Base-by-base conservation (phyloP, 92 coral and sea anemone species). In the Phymanthus crucifer region DNA sequence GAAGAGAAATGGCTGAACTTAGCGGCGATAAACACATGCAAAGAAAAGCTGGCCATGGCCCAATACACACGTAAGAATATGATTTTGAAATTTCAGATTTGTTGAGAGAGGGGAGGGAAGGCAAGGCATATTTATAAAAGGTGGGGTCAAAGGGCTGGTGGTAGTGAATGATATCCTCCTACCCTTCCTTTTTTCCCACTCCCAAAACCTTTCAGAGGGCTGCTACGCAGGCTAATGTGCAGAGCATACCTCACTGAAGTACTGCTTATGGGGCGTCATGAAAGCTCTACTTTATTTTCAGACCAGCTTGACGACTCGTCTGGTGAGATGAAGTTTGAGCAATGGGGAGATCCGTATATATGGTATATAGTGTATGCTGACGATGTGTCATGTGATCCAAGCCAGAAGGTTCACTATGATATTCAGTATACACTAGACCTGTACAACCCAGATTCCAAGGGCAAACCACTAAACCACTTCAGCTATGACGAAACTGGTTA, bases 361-460 rank as follows among this genome's bases (percentile, higher is more conserved):
- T 94, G 98, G 98, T 91, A 94, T 76, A 77, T 94, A 11, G 43
- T 92, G 46, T 94, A 87, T 54, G 98, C 94, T 2, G 98, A 94
- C 40, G 70, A 78, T 40, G 95, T 85, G 67, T 87, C 93, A 16
- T 94, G 98, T 76, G 97, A 94, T 77, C 75, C 95, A 32, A 83
- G 92, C 87, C 89, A 80, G 6, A 67, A 75, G 18, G 84, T 90
- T 40, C 80, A 77, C 50, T 88, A 77, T 37, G 94, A 94, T 57
- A 75, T 86, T 13, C 58, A 80, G 26, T 94, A 78, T 70, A 74
- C 91, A 13, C 78, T 94, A 54, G 94, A 94, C 74, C 87, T 94
- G 64, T 86, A 87, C 32, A 94, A 94, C 80, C 91, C 93, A 10
- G 94, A 89, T 57, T 85, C 92, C 64, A 87, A 84, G 57, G 98